Percentiles rank a stretch among this genome's conserved stretches.
Evolutionary conservation across 1,140 invertebrate species (phyloP).

Genomic region (Thalassaphorura encarpata): DNA sequence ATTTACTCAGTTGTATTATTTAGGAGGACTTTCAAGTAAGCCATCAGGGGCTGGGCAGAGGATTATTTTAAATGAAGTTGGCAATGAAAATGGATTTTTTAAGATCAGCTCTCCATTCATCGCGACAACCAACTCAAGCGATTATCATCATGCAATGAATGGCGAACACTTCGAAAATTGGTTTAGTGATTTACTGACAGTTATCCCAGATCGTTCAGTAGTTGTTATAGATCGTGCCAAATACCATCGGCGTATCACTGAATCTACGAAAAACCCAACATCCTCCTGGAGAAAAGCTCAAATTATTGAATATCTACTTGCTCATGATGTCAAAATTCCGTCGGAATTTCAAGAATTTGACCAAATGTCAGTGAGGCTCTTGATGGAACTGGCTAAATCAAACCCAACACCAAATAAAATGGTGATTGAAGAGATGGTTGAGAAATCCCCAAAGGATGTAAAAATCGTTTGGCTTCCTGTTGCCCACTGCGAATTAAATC

Average conservation of each 20-base stretch:
- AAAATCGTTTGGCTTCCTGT: conserved; percentile 17
- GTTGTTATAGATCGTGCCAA: conserved; percentile 15
- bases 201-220: conserved; percentile 5
- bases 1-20: background rate
- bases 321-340: background rate
- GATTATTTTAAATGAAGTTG: background rate
- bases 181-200: conserved; percentile 1
- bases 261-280: conserved; percentile 1
- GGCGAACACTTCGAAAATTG: conserved; percentile 10
- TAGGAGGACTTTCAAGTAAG: background rate
- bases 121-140: conserved; percentile 9
- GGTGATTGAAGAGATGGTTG: conserved; percentile 6
- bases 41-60: background rate
- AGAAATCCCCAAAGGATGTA: conserved; percentile 4
- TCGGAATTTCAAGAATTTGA: background rate
- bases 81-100: background rate
- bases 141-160: conserved; percentile 21
- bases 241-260: background rate
- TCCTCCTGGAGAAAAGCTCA: background rate
- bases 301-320: background rate
- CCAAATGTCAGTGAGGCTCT: background rate
- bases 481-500: conserved; percentile 17
- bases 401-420: background rate
- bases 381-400: background rate
- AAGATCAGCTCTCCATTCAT: conserved; percentile 5